Evolutionary conservation across 2,113 vertebrate genomes (phyloP).

Genomic region (Cinclus mexicanus): DNA sequence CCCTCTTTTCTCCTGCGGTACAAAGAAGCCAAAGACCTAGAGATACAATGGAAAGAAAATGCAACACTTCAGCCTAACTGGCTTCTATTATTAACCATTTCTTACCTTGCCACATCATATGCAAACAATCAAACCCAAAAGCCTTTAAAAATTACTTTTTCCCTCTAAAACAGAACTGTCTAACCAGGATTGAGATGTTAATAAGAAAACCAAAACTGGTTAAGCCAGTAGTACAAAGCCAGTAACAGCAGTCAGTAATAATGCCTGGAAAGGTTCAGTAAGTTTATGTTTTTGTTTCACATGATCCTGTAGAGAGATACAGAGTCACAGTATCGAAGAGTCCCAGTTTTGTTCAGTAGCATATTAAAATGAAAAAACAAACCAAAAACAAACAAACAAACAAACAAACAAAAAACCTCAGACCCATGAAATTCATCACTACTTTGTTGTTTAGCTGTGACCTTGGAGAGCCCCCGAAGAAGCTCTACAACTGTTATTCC

Average conservation of each 20-base stretch:
- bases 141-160: background rate
- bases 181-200: background rate
- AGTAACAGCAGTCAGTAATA: background rate
- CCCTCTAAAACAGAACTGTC: background rate
- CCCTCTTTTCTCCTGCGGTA: background rate
- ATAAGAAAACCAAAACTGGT: background rate
- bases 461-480: background rate
- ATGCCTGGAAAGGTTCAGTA: background rate
- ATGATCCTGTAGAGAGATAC: background rate
- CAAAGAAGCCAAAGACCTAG: background rate
- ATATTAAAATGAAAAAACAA: background rate
- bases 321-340: background rate
- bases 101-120: background rate
- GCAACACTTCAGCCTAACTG: background rate
- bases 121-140: background rate
- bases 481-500: background rate
- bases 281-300: background rate
- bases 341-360: background rate
- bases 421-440: background rate
- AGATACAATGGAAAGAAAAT: background rate
- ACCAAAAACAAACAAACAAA: background rate
- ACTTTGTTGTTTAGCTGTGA: background rate
- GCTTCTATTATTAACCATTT: background rate
- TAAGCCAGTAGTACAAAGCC: background rate
- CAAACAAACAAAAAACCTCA: background rate